phyloP scores from a whole-genome alignment of 2,113 vertebrate genomes.

The Mormyrus lacerda region DNA sequence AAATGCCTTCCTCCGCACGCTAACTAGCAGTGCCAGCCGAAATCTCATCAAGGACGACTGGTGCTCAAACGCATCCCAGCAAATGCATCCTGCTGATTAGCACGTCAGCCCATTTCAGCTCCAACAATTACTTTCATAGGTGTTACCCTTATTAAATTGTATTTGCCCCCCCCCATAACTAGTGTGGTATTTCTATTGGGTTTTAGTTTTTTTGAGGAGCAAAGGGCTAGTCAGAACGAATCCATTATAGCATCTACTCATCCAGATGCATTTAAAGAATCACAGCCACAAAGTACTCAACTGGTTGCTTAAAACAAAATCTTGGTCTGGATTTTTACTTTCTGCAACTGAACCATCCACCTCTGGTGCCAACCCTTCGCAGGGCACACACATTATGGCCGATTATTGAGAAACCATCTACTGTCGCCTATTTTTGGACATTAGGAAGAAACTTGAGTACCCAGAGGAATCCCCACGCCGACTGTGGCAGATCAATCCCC shows the following conservation, averaged over 20 bases:
- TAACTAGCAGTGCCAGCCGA: neutral
- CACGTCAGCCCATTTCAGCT: conserved; percentile 12
- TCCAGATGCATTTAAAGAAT: neutral
- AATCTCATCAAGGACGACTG: conserved; percentile 16
- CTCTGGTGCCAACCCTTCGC: neutral
- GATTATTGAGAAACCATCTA: neutral
- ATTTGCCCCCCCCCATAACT: neutral
- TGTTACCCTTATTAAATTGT: conserved; percentile 2
- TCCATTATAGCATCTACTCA: neutral
- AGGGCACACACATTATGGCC: neutral
- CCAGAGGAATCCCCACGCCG: neutral
- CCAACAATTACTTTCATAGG: neutral
- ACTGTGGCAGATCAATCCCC: neutral
- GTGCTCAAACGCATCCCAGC: conserved; percentile 14
- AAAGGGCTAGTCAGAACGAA: neutral
- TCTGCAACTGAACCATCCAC: neutral
- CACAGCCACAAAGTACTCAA: too few species aligned
- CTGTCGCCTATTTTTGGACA: neutral
- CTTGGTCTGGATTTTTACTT: neutral
- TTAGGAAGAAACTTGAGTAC: neutral
- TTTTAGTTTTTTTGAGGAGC: neutral
- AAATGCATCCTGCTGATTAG: conserved; percentile 16
- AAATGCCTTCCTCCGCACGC: neutral
- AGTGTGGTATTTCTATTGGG: conserved; percentile 4
- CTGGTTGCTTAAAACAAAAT: neutral